These are phyloP conservation scores for Turdus rufiventris DNA, from an alignment of 2,113 vertebrate species.

Conservation along the genomic window DNA sequence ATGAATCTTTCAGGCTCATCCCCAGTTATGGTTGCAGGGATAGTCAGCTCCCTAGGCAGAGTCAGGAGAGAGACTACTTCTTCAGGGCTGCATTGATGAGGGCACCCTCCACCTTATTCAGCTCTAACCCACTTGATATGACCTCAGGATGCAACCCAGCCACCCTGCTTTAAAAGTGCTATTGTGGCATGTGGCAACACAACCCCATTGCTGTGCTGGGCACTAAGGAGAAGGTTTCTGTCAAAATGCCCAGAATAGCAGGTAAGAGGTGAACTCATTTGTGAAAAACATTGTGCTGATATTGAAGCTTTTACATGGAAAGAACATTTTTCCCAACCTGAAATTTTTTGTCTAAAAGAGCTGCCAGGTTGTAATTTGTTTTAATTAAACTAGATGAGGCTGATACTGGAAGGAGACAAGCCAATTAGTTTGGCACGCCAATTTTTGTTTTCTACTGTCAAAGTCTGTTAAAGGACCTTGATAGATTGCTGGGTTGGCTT, in stretches of 20 bases:
- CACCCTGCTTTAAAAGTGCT: neutral
- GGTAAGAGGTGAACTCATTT: neutral
- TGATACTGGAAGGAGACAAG: constrained; percentile 9
- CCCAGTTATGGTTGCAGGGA: fast-evolving
- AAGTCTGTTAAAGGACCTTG: constrained; percentile 27
- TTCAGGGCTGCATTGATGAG: neutral
- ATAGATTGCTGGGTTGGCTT: constrained; percentile 12
- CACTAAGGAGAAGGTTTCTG: neutral
- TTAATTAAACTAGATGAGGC: constrained; percentile 49
- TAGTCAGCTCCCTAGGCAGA: neutral
- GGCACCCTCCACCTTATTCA: neutral
- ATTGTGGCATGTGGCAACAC: fast-evolving
- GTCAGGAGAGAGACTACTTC: neutral
- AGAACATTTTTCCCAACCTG: neutral
- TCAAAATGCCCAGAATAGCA: neutral
- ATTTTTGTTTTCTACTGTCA: constrained; percentile 57
- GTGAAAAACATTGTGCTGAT: neutral
- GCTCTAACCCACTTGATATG: neutral
- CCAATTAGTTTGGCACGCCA: constrained; percentile 49
- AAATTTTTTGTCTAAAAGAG: neutral
- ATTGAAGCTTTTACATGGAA: neutral
- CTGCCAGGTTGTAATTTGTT: constrained; percentile 33
- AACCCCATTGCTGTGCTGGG: neutral
- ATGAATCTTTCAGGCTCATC: neutral
- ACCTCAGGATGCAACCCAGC: neutral